Base-by-base conservation (phyloP, 1,140 invertebrate species). In the Drosophila mayri region DNA sequence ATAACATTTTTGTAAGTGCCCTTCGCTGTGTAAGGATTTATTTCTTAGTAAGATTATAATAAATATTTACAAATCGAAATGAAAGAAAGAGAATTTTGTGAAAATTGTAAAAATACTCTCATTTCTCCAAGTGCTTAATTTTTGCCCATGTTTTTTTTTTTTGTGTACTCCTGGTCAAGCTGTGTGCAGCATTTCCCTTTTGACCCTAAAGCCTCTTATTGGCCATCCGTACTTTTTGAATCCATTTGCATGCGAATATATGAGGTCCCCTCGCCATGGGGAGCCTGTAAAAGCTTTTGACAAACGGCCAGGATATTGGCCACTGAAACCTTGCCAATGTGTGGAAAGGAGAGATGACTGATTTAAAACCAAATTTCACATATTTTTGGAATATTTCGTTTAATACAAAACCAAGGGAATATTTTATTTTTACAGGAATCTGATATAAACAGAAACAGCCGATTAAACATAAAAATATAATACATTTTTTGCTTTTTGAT, bases 161-260 rank as follows among this genome's bases (percentile, higher is more conserved):
- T 16, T 14, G 22, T 18, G 8, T 6, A 37, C 50, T 50, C n/a
- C 22, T 37, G 46, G 38, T 44, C 66, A 37, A 66, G 32, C 46
- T 35, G 30, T 52, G 41, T 37, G 50, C 50, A 54, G 50, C 38
- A 25, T 43, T 54, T 14, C 20, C 20, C 25, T 35, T 66, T 70
- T 66, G 38, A 32, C 47, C 61, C 12, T 25, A 70, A 70, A 70
- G 66, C 66, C 46, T 70, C 66, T 66, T 66, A 68, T 30, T 20
- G 28, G 35, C 60, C 60, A 40, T 25, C 46, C 44, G 18, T 18
- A n/a, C 10, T 43, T 44, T 59, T 16, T 22, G 58, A 60, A 47
- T 47, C 44, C 60, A 49, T 68, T 43, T 52, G 37, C 37, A 52
- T 25, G 20, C 30, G 28, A 63, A 41, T 37, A 28, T 18, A 10